Evolutionary conservation across 2,797 vertebrate species (phyloP), one percentile per base, ranked within the genome.

Genomic region (Fundulus diaphanus): DNA sequence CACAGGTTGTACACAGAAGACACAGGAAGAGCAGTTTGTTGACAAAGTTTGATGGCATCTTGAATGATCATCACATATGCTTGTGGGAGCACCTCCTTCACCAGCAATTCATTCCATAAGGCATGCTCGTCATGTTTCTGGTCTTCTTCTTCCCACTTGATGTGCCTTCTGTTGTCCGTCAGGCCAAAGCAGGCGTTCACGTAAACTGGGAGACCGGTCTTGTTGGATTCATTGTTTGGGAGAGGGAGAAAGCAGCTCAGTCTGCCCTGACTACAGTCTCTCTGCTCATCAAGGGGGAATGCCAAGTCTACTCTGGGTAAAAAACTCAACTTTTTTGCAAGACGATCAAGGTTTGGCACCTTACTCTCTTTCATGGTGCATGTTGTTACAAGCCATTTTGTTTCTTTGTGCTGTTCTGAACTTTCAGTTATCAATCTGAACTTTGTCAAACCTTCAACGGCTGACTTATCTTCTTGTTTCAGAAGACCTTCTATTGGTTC

Each of bases 201-300:
- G 5, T 96, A 90, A 73, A 96, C 85, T 0, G 96, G 96, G 29
- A 97, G 91, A 7, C 95, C 94, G 0, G 96, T 96, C 83, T 84
- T 87, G 12, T 87, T 97, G 88, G 96, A 88, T 0, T 96, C 95
- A 0, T 96, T 97, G 88, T 96, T 96, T 59, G 97, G 97, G 33
- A 97, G 96, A 0, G 96, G 96, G 31, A 97, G 93, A 74, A 97
- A 96, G 82, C 96, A 97, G 87, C 95, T 95, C 72, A 97, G 92
- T 68, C 94, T 88, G 9, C 96, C 95, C 59, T 89, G 70, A 48
- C 35, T 51, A 42, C 72, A 51, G 51, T 82, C 78, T 33, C n/a
- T 73, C 51, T 87, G 89, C 77, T 85, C 74, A 63, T 82, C 87
- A 76, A 95, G 92, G 1, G 85, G 94, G 70, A 96, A 94, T 0